Conservation (phyloP, 1,140 invertebrate species). For the Marisa cornuarietis region DNA sequence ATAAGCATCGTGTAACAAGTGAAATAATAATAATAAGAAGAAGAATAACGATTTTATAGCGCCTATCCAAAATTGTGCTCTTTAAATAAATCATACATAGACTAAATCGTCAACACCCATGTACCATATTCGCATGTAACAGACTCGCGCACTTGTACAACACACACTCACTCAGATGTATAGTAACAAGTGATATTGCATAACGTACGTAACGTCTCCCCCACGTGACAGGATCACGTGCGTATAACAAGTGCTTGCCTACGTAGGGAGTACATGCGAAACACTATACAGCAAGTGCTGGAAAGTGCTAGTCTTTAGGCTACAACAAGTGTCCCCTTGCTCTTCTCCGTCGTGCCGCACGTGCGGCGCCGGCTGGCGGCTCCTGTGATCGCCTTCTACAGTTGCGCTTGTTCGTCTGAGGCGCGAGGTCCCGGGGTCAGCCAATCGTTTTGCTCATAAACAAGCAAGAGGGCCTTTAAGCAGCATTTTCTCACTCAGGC, state of each 20-base stretch:
- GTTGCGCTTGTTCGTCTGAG: not conserved
- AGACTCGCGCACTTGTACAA: too few species aligned
- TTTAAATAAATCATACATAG: too few species aligned
- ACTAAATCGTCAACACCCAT: too few species aligned
- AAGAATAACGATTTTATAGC: too few species aligned
- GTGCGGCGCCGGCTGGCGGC: not conserved
- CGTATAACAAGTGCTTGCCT: not conserved
- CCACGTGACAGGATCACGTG: not conserved
- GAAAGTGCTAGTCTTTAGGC: not conserved
- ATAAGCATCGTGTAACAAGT: too few species aligned
- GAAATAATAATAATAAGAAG: too few species aligned
- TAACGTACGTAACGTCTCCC: not conserved
- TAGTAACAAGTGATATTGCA: too few species aligned
- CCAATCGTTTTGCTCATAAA: not conserved
- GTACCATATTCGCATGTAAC: too few species aligned
- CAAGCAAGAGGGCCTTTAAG: not conserved
- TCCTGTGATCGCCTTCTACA: not conserved
- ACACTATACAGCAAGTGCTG: not conserved
- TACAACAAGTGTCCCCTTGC: not conserved
- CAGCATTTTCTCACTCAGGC: not conserved
- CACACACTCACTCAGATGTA: too few species aligned
- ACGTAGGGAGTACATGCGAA: not conserved
- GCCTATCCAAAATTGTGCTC: too few species aligned
- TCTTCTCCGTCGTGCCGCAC: not conserved
- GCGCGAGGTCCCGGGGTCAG: not conserved